These are phyloP conservation scores for Trematomus bernacchii DNA, from an alignment of 2,797 vertebrate species.

Conservation along the genomic window DNA sequence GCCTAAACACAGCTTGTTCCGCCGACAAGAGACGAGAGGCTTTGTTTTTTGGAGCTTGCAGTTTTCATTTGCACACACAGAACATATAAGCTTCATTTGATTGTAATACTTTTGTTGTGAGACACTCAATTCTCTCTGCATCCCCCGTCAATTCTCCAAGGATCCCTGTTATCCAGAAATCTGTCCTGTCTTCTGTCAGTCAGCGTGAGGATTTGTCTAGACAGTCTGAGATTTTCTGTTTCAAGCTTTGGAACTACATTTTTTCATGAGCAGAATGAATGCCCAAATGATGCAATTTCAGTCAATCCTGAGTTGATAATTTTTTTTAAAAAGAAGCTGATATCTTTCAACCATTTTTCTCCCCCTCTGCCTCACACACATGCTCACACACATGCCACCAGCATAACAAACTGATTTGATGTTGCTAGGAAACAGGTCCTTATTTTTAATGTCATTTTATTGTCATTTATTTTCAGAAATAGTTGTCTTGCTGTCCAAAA, in stretches of 20 bases:
- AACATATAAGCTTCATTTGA: constrained; percentile 46
- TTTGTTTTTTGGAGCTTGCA: constrained; percentile 34
- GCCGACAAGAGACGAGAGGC: constrained; percentile 17
- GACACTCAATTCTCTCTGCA: constrained; percentile 41
- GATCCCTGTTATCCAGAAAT: constrained; percentile 46
- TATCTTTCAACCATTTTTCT: constrained; percentile 44
- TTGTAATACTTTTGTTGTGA: constrained; percentile 21
- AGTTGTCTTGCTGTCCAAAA: constrained; percentile 53
- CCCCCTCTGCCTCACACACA: constrained; percentile 16
- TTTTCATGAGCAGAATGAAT: constrained; percentile 44
- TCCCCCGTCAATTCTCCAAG: constrained; percentile 20
- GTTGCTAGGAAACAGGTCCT: constrained; percentile 88
- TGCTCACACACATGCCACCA: constrained; percentile 28
- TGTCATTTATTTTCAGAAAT: constrained; percentile 79
- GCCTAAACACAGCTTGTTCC: constrained; percentile 24
- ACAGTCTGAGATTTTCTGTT: constrained; percentile 52
- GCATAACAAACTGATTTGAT: constrained; percentile 79
- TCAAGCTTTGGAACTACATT: constrained; percentile 21
- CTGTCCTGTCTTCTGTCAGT: constrained; percentile 50
- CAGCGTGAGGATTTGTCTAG: constrained; percentile 54
- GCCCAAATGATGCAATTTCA: constrained; percentile 43
- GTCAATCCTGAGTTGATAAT: constrained; percentile 37
- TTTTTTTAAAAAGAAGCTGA: constrained; percentile 17
- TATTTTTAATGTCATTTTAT: constrained; percentile 66
- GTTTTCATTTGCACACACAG: constrained; percentile 45